These are phyloP conservation scores for Stenurella melanura DNA, from an alignment of 2,888 invertebrate species.

Conservation along the genomic window DNA sequence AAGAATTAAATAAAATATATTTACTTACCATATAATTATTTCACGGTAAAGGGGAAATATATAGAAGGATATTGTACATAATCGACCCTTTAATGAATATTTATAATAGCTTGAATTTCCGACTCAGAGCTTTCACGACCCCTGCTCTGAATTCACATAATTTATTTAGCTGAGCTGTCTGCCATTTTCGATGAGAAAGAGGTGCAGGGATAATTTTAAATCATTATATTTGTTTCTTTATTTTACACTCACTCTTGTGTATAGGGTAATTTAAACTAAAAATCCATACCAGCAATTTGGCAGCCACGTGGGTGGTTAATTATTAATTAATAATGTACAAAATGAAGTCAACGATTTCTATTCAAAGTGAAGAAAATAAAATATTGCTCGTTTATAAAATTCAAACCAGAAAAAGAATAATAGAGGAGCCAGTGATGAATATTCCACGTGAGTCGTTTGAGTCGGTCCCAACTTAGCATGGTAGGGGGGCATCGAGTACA, in stretches of 20 bases:
- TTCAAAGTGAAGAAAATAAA: too few species aligned
- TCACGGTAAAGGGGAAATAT: background rate
- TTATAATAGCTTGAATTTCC: slow-evolving; percentile 31
- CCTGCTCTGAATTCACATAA: slow-evolving; percentile 40
- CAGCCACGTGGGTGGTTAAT: background rate
- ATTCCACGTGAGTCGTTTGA: too few species aligned
- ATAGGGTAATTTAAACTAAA: background rate
- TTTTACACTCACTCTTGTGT: background rate
- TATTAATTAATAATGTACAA: too few species aligned
- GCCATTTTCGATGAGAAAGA: slow-evolving; percentile 21
- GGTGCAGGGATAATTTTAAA: slow-evolving; percentile 19
- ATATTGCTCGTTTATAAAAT: too few species aligned
- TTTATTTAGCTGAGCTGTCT: slow-evolving; percentile 45
- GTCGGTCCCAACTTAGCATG: too few species aligned
- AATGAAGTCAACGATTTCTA: too few species aligned
- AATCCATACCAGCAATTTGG: background rate
- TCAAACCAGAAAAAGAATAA: too few species aligned
- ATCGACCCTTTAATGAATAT: slow-evolving; percentile 46
- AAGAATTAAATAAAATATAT: slow-evolving; percentile 40
- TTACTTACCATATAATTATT: slow-evolving; percentile 25
- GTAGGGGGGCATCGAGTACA: too few species aligned
- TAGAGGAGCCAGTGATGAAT: too few species aligned
- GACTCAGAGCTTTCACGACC: slow-evolving; percentile 32
- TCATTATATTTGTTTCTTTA: slow-evolving; percentile 30
- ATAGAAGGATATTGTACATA: slow-evolving; percentile 31